Evolutionary conservation across 2,888 invertebrate genomes (phyloP).

Genomic region (Phlogophora meticulosa): DNA sequence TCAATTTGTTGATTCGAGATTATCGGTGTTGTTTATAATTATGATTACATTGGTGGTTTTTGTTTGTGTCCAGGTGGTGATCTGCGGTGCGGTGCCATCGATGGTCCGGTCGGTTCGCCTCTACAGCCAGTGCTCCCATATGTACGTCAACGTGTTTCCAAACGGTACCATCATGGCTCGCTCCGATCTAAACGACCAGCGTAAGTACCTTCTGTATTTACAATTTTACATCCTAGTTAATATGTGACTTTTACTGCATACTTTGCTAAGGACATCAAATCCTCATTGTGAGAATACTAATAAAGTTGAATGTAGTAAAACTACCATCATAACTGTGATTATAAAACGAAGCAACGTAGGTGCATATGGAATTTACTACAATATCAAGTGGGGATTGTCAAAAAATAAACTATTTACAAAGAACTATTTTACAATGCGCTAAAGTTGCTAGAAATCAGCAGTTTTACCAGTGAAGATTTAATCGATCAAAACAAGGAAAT

Average conservation of each 20-base stretch:
- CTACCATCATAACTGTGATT: slow-evolving; percentile 22
- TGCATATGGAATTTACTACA: background rate
- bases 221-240: slow-evolving; percentile 54
- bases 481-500: slow-evolving; percentile 22
- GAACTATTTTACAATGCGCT: too few species aligned
- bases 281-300: slow-evolving; percentile 32
- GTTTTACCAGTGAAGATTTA: background rate
- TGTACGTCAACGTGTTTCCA: slow-evolving; percentile 92
- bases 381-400: background rate
- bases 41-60: slow-evolving; percentile 43
- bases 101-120: slow-evolving; percentile 93
- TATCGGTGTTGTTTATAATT: slow-evolving; percentile 30
- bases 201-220: slow-evolving; percentile 87
- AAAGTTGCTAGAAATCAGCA: background rate
- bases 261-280: slow-evolving; percentile 47
- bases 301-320: slow-evolving; percentile 32
- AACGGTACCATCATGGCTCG: slow-evolving; percentile 93
- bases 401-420: background rate
- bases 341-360: slow-evolving; percentile 22
- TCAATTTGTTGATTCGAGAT: slow-evolving; percentile 35
- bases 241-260: slow-evolving; percentile 51
- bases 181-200: slow-evolving; percentile 91
- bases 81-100: slow-evolving; percentile 94
- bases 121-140: slow-evolving; percentile 93
- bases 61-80: slow-evolving; percentile 91